Evolutionary conservation across 1,140 invertebrate genomes (phyloP).

Genomic region (Leptopilina boulardi): DNA sequence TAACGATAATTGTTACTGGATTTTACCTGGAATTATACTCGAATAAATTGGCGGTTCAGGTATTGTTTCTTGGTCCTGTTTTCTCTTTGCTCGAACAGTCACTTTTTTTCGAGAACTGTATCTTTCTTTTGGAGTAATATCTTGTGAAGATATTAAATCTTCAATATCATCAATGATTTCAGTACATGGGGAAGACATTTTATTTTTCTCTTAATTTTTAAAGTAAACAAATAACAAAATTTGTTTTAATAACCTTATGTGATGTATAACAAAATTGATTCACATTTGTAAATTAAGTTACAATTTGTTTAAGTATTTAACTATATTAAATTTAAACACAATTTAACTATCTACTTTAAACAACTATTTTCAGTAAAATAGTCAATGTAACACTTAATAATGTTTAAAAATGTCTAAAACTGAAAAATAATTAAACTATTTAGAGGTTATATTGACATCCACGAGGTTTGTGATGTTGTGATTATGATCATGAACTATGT

Average conservation of each 20-base stretch:
- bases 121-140: constrained; percentile 85
- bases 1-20: constrained; percentile 63
- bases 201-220: not conserved
- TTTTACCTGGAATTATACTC: constrained; percentile 54
- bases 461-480: not conserved
- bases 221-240: not conserved
- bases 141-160: constrained; percentile 86
- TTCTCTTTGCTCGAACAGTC: constrained; percentile 78
- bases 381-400: not conserved
- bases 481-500: too few species aligned
- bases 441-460: not conserved
- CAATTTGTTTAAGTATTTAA: not conserved
- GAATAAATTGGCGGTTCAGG: constrained; percentile 54
- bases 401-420: not conserved
- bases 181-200: constrained; percentile 78
- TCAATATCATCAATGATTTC: constrained; percentile 88
- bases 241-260: not conserved
- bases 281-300: not conserved
- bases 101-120: constrained; percentile 83
- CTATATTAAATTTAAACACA: not conserved
- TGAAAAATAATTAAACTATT: not conserved
- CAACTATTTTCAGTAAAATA: not conserved
- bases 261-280: not conserved
- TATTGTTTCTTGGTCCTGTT: constrained; percentile 56
- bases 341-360: not conserved